Evolutionary conservation across 2,888 invertebrate species (phyloP).

Genomic region (Emesis furor): DNA sequence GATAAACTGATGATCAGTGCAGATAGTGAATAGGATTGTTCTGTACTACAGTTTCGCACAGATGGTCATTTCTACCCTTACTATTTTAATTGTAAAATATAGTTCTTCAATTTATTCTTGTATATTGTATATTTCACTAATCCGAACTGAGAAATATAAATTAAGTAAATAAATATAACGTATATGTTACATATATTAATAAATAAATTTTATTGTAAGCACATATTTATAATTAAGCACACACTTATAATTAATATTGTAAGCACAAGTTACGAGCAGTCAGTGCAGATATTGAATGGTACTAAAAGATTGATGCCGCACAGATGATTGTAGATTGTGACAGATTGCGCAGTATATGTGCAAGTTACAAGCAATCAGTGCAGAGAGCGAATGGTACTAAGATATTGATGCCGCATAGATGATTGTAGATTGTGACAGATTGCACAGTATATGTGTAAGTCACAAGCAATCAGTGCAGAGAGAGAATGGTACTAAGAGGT

Average conservation of each 20-base stretch:
- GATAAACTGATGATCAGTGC: neutral
- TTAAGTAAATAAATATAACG: neutral
- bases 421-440: too few species aligned
- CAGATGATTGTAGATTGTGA: slow-evolving; percentile 4
- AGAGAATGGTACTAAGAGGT: too few species aligned
- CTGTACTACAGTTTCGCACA: neutral
- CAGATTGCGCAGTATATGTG: neutral
- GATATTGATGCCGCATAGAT: too few species aligned
- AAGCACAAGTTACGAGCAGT: slow-evolving; percentile 3
- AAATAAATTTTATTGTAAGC: too few species aligned
- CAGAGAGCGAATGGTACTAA: too few species aligned
- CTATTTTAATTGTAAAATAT: neutral
- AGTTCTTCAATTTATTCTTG: neutral
- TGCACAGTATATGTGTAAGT: too few species aligned
- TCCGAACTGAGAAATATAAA: neutral
- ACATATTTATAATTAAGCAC: too few species aligned
- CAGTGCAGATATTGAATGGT: neutral
- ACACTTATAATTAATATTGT: neutral
- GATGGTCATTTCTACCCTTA: neutral
- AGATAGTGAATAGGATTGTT: neutral
- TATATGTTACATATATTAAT: too few species aligned
- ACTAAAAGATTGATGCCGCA: neutral
- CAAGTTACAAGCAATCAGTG: neutral
- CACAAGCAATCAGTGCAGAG: too few species aligned
- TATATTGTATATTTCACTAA: neutral